Evolutionary conservation across 2,888 invertebrate species (phyloP).

Genomic region (Brachyptera putata): DNA sequence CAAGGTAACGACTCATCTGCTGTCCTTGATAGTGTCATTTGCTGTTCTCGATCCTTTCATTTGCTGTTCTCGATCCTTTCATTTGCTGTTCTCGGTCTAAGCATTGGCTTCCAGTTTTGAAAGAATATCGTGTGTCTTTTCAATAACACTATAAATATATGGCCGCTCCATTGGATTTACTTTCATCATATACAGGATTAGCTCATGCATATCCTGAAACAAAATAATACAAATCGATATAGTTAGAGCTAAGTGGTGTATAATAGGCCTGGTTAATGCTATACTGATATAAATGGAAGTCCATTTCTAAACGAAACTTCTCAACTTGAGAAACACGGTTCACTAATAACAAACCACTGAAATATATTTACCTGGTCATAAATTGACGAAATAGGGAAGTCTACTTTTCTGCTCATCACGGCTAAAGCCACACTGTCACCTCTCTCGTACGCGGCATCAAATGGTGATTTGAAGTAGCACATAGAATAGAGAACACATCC

Average conservation of each 20-base stretch:
- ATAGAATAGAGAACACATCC: conserved; percentile 83
- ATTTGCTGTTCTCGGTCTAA: too few relatives aligned
- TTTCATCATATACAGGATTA: conserved; percentile 65
- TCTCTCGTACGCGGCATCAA: conserved; percentile 75
- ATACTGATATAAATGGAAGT: too few relatives aligned
- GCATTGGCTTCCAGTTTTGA: conserved; percentile 48
- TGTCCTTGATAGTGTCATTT: too few relatives aligned
- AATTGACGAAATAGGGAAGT: conserved; percentile 64
- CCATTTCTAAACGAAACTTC: too few relatives aligned
- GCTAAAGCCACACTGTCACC: conserved; percentile 86
- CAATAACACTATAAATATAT: conserved; percentile 67
- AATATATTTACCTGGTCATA: conserved; percentile 52
- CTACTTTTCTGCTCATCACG: conserved; percentile 68
- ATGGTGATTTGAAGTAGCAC: conserved; percentile 81
- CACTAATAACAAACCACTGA: too few relatives aligned
- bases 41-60: too few relatives aligned
- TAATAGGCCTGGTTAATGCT: too few relatives aligned
- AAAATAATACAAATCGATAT: conserved; percentile 31
- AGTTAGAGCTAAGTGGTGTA: too few relatives aligned
- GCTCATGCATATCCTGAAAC: conserved; percentile 62
- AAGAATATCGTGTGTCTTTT: conserved; percentile 55
- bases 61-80: too few relatives aligned
- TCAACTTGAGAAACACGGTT: too few relatives aligned
- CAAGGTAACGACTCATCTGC: too few relatives aligned
- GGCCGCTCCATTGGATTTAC: conserved; percentile 74